Percentiles rank a stretch among this genome's conserved stretches.
Evolutionary conservation across 2,113 vertebrate species (phyloP).

Genomic region (Equus quagga): DNA sequence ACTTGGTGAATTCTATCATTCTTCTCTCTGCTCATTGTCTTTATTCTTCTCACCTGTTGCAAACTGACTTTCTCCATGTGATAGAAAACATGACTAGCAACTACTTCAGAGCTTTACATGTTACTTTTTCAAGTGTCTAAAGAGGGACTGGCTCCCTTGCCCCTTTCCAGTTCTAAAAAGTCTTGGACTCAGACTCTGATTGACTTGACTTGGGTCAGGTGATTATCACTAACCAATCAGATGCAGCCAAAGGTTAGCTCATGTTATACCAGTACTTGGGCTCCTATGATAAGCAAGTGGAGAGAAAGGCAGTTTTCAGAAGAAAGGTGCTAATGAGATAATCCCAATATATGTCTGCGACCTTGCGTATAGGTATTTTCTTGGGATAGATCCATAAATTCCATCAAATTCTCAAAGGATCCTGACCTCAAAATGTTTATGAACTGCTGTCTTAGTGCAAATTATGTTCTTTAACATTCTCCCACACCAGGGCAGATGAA

Average conservation of each 20-base stretch:
- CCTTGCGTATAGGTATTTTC: constrained; percentile 17
- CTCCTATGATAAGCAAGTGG: not conserved
- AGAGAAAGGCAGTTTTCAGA: not conserved
- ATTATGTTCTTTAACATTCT: constrained; percentile 56
- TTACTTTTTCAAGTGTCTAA: constrained; percentile 43
- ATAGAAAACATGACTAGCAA: constrained; percentile 54
- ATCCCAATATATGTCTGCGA: constrained; percentile 15
- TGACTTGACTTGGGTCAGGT: not conserved
- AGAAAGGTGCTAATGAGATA: not conserved
- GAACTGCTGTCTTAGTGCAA: not conserved
- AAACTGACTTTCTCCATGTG: constrained; percentile 50
- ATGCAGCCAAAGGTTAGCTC: not conserved
- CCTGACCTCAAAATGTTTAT: constrained; percentile 44
- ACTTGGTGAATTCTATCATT: not conserved
- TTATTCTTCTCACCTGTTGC: constrained; percentile 57
- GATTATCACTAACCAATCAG: not conserved
- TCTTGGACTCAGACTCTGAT: not conserved
- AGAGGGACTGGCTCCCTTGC: not conserved
- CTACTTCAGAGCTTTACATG: constrained; percentile 20
- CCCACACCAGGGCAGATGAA: not conserved
- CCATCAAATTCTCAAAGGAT: constrained; percentile 26
- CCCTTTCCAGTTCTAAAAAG: constrained; percentile 48
- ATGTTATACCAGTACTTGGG: not conserved
- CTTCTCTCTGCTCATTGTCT: constrained; percentile 11
- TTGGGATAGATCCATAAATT: not conserved